Percentiles rank a stretch among this genome's conserved stretches.
These are phyloP conservation scores for Antitype chi DNA, from an alignment of 2,888 invertebrate species.

Conservation along the genomic window DNA sequence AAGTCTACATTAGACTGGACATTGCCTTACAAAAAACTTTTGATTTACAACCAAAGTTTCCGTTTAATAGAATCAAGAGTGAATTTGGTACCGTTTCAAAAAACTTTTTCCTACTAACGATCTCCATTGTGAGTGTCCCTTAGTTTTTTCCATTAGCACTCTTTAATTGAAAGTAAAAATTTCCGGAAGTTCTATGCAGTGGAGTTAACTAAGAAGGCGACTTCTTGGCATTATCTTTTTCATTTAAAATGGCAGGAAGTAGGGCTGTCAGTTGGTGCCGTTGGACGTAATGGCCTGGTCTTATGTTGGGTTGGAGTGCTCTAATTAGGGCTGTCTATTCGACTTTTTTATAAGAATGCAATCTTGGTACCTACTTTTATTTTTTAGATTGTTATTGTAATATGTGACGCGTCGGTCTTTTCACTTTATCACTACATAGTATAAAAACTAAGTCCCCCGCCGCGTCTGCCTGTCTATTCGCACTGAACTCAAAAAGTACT, in stretches of 20 bases:
- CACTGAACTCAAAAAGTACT: too few species aligned
- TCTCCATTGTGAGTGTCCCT: conserved; percentile 75
- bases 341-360: background rate
- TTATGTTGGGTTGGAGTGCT: conserved; percentile 9
- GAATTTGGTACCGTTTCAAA: conserved; percentile 80
- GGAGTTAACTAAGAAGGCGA: conserved; percentile 68
- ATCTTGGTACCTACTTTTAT: background rate
- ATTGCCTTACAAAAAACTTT: conserved; percentile 71
- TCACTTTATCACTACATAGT: too few species aligned
- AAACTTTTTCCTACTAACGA: conserved; percentile 78
- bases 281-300: conserved; percentile 36
- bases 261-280: conserved; percentile 43
- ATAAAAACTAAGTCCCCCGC: too few species aligned
- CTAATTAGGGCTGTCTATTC: conserved; percentile 32
- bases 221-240: conserved; percentile 63
- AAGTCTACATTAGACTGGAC: conserved; percentile 72
- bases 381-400: background rate
- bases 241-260: conserved; percentile 58
- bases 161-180: conserved; percentile 76
- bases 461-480: too few species aligned
- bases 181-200: conserved; percentile 64
- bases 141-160: conserved; percentile 79
- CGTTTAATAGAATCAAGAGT: conserved; percentile 79
- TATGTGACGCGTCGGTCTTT: background rate
- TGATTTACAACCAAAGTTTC: conserved; percentile 75